Evolutionary conservation across 2,888 invertebrate species (phyloP).

Genomic region (Cenopis cana): DNA sequence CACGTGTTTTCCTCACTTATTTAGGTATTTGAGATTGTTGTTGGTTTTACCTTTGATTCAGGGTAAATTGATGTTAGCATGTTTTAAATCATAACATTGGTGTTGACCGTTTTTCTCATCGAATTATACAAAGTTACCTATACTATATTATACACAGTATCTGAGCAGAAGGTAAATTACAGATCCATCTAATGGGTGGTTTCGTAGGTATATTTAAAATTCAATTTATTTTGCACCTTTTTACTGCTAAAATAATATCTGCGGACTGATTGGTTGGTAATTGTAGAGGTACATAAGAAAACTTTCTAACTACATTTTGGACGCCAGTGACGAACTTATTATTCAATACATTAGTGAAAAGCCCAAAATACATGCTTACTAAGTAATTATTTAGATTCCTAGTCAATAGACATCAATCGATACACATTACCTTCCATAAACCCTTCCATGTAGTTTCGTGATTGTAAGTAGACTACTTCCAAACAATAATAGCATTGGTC

Average conservation of each 20-base stretch:
- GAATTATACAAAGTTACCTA: not conserved
- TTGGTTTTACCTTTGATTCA: not conserved
- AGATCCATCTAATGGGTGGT: not conserved
- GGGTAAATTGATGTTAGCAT: not conserved
- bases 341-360: not conserved
- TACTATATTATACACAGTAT: not conserved
- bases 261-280: too few relatives aligned
- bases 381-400: not conserved
- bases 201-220: too few relatives aligned
- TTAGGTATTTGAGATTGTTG: not conserved
- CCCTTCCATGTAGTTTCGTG: not conserved
- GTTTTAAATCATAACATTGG: not conserved
- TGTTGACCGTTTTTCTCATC: not conserved
- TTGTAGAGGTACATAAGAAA: too few relatives aligned
- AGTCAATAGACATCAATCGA: not conserved
- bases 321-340: not conserved
- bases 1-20: constrained; percentile 8
- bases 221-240: too few relatives aligned
- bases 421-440: not conserved
- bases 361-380: not conserved
- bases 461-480: not conserved
- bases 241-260: too few relatives aligned
- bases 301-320: not conserved
- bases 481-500: not conserved
- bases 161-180: not conserved